phyloP scores from a whole-genome alignment of 2,797 vertebrate genomes.

The Hemitrygon akajei region DNA sequence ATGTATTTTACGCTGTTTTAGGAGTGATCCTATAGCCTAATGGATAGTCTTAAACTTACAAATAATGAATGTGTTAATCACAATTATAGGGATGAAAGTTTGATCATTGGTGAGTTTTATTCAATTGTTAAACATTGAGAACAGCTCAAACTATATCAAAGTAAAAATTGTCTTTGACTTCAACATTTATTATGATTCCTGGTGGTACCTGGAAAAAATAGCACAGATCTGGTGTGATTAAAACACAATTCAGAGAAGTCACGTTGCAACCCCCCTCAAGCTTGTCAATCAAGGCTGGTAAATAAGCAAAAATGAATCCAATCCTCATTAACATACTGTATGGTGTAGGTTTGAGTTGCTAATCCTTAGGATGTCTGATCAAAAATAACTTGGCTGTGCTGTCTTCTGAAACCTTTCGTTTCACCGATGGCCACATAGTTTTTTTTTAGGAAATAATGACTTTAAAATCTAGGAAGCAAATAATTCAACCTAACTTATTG shows the following conservation, averaged over 20 bases:
- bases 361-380: background rate
- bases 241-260: background rate
- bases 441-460: background rate
- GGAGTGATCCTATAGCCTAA: background rate
- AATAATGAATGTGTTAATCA: background rate
- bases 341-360: background rate
- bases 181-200: background rate
- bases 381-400: background rate
- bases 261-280: background rate
- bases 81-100: background rate
- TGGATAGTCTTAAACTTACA: background rate
- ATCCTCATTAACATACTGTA: background rate
- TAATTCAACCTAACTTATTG: background rate
- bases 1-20: background rate
- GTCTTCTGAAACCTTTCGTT: background rate
- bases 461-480: background rate
- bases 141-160: background rate
- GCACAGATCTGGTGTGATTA: background rate
- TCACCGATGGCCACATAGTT: background rate
- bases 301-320: background rate
- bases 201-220: background rate
- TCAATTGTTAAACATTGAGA: background rate
- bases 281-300: background rate
- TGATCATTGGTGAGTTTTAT: background rate
- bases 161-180: background rate